Evolutionary conservation across 2,113 vertebrate species (phyloP).

Genomic region (Bothrops jararaca): DNA sequence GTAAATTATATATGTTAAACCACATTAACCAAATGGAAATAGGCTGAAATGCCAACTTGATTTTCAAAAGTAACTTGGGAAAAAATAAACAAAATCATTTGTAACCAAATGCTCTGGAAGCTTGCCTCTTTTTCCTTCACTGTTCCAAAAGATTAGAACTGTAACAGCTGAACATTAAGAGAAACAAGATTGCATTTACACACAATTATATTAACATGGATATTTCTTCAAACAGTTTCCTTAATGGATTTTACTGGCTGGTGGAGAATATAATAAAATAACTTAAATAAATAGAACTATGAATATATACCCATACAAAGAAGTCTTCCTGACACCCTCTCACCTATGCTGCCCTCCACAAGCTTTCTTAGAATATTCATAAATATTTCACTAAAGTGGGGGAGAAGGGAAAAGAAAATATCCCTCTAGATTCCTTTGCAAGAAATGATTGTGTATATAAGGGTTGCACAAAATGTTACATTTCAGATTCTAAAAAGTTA

Average conservation of each 20-base stretch:
- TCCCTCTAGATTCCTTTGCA: not conserved
- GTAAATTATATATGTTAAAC: not conserved
- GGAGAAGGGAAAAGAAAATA: not conserved
- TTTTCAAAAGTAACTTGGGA: not conserved
- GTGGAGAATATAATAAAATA: not conserved
- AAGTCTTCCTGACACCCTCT: not conserved
- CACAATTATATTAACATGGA: not conserved
- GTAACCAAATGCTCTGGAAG: not conserved
- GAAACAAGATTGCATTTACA: not conserved
- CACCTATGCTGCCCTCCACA: not conserved
- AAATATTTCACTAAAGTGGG: not conserved
- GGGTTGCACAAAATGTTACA: not conserved
- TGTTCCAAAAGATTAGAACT: not conserved
- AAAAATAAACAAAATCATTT: not conserved
- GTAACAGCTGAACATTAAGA: not conserved
- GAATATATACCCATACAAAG: not conserved
- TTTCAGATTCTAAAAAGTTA: not conserved
- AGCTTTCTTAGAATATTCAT: not conserved
- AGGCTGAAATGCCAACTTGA: not conserved
- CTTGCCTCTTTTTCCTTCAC: not conserved
- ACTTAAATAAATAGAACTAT: not conserved
- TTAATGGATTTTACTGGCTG: not conserved
- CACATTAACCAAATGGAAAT: not conserved
- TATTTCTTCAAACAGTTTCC: not conserved
- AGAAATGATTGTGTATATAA: not conserved